Evolutionary conservation across 2,113 vertebrate genomes (phyloP), one percentile per base, ranked within the genome.

Genomic region (Tetrao urogallus): DNA sequence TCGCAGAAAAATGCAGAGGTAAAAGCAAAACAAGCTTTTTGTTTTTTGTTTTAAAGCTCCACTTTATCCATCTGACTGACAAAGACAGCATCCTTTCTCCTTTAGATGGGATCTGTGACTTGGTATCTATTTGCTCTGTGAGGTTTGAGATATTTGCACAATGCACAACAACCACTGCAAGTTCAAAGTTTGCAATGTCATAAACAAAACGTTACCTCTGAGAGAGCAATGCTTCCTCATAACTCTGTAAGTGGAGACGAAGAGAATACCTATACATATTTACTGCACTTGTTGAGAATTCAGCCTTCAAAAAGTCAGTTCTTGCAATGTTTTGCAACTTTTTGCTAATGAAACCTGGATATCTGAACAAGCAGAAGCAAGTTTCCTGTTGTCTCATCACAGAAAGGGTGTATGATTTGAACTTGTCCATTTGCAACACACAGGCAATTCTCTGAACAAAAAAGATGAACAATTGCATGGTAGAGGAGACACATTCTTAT

Each of bases 391-490:
- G 80, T 30, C 69, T 76, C 66, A 43, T 52, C 34, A 77, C 48
- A 82, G 88, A 91, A 82, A 86, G 50, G 56, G 81, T 90, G 88
- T 78, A 86, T 43, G 69, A 79, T 43, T 27, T 92, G 89, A 87
- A 87, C 77, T 80, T 80, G 82, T n/a, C 47, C 61, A 79, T 92
- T 86, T 81, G 50, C 61, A 85, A 74, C 40, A 91, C 20, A 80
- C 10, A 60, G 0, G 0, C 24, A 71, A 72, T 90, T 89, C 76
- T 85, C 91, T 60, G 30, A 91, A 38, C 38, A 38, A 10, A 38
- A 84, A 95, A 84, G 86, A 50, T 38, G 69, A 92, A 96, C 60
- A 80, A 94, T 89, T 85, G 93, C 88, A 71, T 77, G 64, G 74
- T 72, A 86, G 78, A 63, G 61, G 13, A 92, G 88, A 88, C 48